These are phyloP conservation scores for Alectoris magna DNA, from an alignment of 2,797 vertebrate species.

Conservation along the genomic window DNA sequence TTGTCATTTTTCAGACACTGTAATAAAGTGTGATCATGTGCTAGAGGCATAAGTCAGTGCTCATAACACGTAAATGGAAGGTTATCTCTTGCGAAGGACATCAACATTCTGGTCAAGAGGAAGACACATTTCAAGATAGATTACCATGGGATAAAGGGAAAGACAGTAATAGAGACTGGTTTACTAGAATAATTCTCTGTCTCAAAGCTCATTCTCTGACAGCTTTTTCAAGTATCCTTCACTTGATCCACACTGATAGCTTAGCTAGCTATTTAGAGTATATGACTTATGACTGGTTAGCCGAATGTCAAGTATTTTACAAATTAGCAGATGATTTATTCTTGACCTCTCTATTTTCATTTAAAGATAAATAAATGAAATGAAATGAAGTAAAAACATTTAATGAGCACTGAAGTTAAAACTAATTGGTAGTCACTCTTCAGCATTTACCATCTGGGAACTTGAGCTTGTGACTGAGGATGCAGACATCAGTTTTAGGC, in stretches of 20 bases:
- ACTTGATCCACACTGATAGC: background rate
- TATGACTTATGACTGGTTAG: background rate
- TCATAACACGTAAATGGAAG: background rate
- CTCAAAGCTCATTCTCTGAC: background rate
- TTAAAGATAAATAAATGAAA: background rate
- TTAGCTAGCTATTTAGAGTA: background rate
- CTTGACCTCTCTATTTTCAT: slow-evolving; percentile 1
- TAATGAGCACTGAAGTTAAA: slow-evolving; percentile 26
- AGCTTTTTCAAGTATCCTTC: slow-evolving; percentile 14
- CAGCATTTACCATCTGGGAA: background rate
- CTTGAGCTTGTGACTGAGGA: background rate
- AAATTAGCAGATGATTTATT: slow-evolving; percentile 30
- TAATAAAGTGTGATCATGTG: background rate
- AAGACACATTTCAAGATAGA: background rate
- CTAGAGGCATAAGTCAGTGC: background rate
- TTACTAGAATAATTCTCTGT: background rate
- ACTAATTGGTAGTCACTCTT: background rate
- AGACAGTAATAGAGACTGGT: background rate
- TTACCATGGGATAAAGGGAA: background rate
- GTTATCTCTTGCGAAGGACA: background rate
- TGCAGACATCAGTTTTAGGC: background rate
- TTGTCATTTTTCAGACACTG: background rate
- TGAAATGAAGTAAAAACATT: background rate
- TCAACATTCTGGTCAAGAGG: background rate
- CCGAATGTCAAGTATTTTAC: background rate